Base-by-base conservation (phyloP, 2,113 vertebrate species). In the Pseudopodoces humilis region DNA sequence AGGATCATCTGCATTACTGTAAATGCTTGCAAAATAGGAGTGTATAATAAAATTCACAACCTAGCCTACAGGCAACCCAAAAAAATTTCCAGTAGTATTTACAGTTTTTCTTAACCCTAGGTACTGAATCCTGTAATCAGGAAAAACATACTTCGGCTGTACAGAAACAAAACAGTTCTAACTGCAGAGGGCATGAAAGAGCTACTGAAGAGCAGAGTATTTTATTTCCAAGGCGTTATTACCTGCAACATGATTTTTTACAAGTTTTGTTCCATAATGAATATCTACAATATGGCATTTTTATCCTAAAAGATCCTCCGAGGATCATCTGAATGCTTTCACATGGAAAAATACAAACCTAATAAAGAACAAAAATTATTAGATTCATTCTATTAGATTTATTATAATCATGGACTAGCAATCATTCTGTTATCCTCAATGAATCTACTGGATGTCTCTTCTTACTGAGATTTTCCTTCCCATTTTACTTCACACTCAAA, bases 181-280 rank as follows among this genome's bases (percentile, higher is more conserved):
- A 97, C 94, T 90, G 96, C 86, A 97, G 96, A 88, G 96, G 95
- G 97, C 96, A 56, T 70, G 59, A 96, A 94, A 95, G 92, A 95
- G 94, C 95, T 79, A 55, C 78, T 75, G 86, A 97, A 95, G 28
- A 91, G 71, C 33, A 25, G 43, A 47, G 21, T 19, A 35, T 12
- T 92, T 86, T 41, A 43, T 35, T 86, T 49, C 28, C 28, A 63
- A 41, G 43, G 47, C 30, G 11, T 15, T 60, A 46, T 15, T 90
- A 60, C 46, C 85, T 27, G 14, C 67, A 70, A 41, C 5, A 11
- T 15, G 16, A 30, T 63, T 86, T 92, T 74, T 53, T 59, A 27
- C 31, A 37, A 74, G 56, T 44, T 46, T 88, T 86, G 55, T 96
- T 85, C 44, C 55, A 55, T 15, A 31, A 6, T 63, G 20, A 71